Evolutionary conservation across 2,113 vertebrate genomes (phyloP).

Genomic region (Hoplias malabaricus): DNA sequence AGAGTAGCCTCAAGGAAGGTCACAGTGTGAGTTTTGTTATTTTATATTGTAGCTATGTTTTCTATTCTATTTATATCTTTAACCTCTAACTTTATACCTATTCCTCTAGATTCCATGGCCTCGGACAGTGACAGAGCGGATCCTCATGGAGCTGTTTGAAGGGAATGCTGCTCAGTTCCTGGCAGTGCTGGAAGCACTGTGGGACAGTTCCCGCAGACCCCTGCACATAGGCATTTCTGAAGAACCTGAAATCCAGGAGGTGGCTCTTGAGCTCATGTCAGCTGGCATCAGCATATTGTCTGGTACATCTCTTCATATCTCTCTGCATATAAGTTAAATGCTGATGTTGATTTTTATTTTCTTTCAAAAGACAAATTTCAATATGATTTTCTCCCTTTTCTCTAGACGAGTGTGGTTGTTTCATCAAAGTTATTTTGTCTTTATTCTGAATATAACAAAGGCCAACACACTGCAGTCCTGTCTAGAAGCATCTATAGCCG

Average conservation of each 20-base stretch:
- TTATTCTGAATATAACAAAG: too few species aligned
- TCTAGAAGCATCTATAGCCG: too few species aligned
- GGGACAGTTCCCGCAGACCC: conserved; percentile 69
- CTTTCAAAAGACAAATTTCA: too few species aligned
- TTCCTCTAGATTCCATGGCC: conserved; percentile 79
- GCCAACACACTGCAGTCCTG: too few species aligned
- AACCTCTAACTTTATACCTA: background rate
- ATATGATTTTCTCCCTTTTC: too few species aligned
- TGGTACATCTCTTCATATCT: conserved; percentile 63
- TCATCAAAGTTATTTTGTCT: too few species aligned
- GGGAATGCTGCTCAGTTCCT: conserved; percentile 81
- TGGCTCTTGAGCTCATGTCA: conserved; percentile 82
- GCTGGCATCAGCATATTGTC: conserved; percentile 86
- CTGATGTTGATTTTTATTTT: background rate
- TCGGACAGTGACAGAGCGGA: conserved; percentile 73
- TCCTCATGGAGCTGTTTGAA: conserved; percentile 84
- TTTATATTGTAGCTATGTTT: background rate
- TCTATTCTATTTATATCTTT: background rate
- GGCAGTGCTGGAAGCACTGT: conserved; percentile 84
- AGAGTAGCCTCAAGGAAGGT: conserved; percentile 72
- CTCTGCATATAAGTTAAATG: background rate
- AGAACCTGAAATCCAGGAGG: conserved; percentile 75
- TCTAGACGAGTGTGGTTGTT: too few species aligned
- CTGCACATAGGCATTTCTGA: conserved; percentile 72
- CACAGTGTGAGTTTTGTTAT: conserved; percentile 75